Base-by-base conservation (phyloP, 35 echinoderm and acorn worm species). In the Lytechinus pictus region DNA sequence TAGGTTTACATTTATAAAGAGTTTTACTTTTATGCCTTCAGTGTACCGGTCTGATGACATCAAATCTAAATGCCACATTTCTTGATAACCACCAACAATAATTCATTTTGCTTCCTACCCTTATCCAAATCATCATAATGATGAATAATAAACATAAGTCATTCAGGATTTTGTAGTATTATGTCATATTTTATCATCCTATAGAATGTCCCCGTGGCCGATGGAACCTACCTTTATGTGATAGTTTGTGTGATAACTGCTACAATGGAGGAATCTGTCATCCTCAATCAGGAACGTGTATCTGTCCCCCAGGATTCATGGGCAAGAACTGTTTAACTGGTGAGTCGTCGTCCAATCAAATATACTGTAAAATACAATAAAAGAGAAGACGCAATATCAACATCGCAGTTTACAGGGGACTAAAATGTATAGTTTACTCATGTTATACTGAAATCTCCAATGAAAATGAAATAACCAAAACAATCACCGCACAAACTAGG, bases 261-360 rank as follows among this genome's bases (percentile, higher is more conserved):
- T 96, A 96, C 87, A 95, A 98, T 92, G 94, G 97, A 95, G 96
- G 96, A 53, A 86, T 98, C 52, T 98, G 97, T 95, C 96, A 98
- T 95, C 96, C 94, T 54, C 86, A 95, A 33, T 95, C 96, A 54
- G 96, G 97, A 96, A 87, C 89, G 6, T 97, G 97, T 61, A 87
- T 98, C 57, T 98, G 97, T 53, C 61, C 96, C 29, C 97, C 96
- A 53, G 97, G 96, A 86, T 96, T 98, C 89, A 95, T 57, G 11
- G 97, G 96, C 54, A 21, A 54, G 29, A 96, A 97, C 86, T 96
- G 97, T 87, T 55, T 95, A 8, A 94, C 53, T 53, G 94, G 97
- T 97, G 96, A 58, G 28, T 44, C 11, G 8, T 2, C 33, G 5
- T 10, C 24, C n/a, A n/a, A n/a, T 44, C 33, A 44, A n/a, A n/a